Conservation (phyloP, 2,888 invertebrate species). For the Calameuta filiformis region DNA sequence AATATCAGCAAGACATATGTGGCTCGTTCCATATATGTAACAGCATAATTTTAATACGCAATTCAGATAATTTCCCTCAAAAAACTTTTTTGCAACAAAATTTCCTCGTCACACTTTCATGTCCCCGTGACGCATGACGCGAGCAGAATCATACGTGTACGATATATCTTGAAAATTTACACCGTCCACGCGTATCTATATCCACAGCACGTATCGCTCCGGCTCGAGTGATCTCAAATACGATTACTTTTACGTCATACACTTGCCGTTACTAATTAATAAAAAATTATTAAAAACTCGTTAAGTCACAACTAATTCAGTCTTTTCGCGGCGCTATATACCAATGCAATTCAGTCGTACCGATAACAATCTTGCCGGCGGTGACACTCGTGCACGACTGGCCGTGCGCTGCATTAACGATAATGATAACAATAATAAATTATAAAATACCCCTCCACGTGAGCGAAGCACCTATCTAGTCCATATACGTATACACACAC, state of each 20-base stretch:
- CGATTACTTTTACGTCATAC: background rate
- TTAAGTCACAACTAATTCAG: background rate
- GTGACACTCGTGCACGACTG: constrained; percentile 1
- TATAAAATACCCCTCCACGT: constrained; percentile 4
- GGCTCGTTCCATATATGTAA: background rate
- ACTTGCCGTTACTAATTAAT: background rate
- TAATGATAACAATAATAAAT: constrained; percentile 30
- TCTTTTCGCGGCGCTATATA: background rate
- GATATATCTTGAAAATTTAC: background rate
- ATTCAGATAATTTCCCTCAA: background rate
- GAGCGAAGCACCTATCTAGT: background rate
- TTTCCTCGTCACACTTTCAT: background rate
- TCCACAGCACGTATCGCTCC: background rate
- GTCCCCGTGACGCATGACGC: background rate
- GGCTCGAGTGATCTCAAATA: too few relatives aligned
- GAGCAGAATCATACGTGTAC: background rate
- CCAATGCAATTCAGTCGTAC: background rate
- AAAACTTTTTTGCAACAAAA: too few relatives aligned
- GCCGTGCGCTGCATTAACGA: background rate
- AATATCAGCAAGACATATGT: background rate
- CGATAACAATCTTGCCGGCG: background rate
- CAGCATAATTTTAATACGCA: background rate
- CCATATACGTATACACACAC: background rate
- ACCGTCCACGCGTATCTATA: background rate
- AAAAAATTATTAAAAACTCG: background rate